These are phyloP conservation scores for Mesoligia furuncula DNA, from an alignment of 2,888 invertebrate species.

Conservation along the genomic window DNA sequence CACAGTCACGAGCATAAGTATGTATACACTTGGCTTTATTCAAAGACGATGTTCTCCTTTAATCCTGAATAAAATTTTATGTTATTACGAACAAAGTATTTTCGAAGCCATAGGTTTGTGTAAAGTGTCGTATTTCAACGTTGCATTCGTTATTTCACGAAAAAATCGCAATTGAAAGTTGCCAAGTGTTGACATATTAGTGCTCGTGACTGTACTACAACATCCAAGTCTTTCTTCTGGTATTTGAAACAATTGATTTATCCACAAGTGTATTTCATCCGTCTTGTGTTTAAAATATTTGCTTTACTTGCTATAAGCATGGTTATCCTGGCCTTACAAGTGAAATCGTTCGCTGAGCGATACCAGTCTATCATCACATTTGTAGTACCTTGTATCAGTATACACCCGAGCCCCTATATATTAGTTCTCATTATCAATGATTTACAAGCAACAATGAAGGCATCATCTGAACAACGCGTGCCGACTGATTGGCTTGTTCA, in stretches of 20 bases:
- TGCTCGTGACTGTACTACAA: no score
- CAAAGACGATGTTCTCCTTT: no score
- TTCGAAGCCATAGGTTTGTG: no score
- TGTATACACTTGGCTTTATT: no score
- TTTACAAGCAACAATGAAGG: conserved; percentile 46
- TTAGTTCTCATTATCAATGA: conserved; percentile 49
- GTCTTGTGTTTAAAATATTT: neutral
- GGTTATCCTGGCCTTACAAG: neutral
- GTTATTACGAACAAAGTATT: no score
- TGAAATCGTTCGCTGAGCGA: neutral
- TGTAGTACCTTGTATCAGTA: conserved; percentile 11
- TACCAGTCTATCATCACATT: neutral
- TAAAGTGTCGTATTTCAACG: no score
- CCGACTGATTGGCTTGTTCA: conserved; percentile 41
- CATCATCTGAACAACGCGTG: conserved; percentile 45
- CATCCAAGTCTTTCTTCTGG: no score
- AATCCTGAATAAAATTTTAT: no score
- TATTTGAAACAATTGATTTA: neutral
- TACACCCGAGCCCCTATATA: conserved; percentile 19
- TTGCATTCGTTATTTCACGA: no score
- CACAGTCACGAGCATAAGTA: no score
- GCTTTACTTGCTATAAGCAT: neutral
- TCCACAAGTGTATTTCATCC: neutral
- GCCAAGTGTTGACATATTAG: no score
- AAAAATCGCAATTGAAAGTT: no score